A percentile compares a stretch with the other conserved stretches of the same genome.
These are phyloP conservation scores for Euura saliciscinereae DNA, from an alignment of 1,140 invertebrate genomes.

Conservation along the genomic window DNA sequence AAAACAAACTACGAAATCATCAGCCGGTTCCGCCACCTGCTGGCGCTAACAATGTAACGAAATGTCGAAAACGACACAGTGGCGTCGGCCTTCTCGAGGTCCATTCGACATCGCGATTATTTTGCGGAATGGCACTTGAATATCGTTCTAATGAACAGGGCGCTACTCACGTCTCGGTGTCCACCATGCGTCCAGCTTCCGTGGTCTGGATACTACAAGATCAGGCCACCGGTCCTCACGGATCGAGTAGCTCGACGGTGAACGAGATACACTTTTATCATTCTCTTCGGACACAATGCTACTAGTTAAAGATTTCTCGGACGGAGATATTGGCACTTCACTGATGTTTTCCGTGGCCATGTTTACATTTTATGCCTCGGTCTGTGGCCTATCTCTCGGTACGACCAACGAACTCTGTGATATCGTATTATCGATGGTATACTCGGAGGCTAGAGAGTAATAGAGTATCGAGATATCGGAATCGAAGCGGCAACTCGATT, in stretches of 20 bases:
- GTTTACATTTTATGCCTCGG: conserved; percentile 36
- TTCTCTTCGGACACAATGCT: conserved; percentile 54
- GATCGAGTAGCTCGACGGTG: conserved; percentile 60
- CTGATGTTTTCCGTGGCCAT: conserved; percentile 62
- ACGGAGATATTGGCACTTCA: conserved; percentile 61
- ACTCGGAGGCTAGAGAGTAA: too few relatives aligned
- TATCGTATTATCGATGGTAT: too few relatives aligned
- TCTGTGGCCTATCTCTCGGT: too few relatives aligned
- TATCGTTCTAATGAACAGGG: conserved; percentile 20
- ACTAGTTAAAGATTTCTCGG: conserved; percentile 53
- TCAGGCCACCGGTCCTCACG: conserved; percentile 63
- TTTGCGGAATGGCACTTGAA: background rate
- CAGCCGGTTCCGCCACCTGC: too few relatives aligned
- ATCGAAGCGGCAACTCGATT: too few relatives aligned
- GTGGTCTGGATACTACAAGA: conserved; percentile 59
- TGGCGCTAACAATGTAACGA: too few relatives aligned
- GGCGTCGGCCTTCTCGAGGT: background rate
- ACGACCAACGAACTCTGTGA: too few relatives aligned
- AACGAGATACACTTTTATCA: conserved; percentile 59
- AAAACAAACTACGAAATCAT: background rate
- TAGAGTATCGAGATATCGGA: too few relatives aligned
- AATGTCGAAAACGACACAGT: background rate
- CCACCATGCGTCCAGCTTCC: conserved; percentile 57
- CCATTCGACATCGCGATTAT: background rate
- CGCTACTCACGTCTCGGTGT: conserved; percentile 54